Conservation (phyloP, 92 coral and sea anemone genomes). For the Heteractis magnifica region DNA sequence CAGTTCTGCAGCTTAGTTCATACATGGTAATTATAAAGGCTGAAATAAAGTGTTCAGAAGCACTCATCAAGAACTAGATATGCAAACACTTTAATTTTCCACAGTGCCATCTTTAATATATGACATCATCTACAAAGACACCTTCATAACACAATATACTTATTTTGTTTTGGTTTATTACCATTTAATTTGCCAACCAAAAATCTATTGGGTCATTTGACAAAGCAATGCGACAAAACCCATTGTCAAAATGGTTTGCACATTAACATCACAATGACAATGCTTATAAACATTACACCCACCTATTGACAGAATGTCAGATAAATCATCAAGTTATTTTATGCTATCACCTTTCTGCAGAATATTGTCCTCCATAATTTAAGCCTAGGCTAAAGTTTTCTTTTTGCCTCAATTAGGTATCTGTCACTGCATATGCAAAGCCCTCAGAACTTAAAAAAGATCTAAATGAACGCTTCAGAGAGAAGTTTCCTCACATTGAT, state of each 20-base stretch:
- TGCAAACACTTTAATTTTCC: not conserved
- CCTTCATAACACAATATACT: no score
- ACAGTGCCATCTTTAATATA: no score
- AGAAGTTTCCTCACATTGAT: slow-evolving; percentile 90
- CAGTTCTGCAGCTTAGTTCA: slow-evolving; percentile 83
- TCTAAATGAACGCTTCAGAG: slow-evolving; percentile 94
- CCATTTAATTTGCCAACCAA: no score
- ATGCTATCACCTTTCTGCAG: not conserved
- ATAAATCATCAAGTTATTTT: not conserved
- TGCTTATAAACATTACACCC: no score
- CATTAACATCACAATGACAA: no score
- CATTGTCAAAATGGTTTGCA: no score
- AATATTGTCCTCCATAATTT: not conserved
- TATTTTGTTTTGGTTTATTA: no score
- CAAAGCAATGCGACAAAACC: no score
- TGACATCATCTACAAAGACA: no score
- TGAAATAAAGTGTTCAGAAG: not conserved
- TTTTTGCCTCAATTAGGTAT: slow-evolving; percentile 58
- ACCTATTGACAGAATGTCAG: no score
- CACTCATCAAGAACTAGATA: not conserved
- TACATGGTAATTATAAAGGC: slow-evolving; percentile 66
- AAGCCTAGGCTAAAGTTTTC: not conserved
- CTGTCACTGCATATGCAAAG: slow-evolving; percentile 90
- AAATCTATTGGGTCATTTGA: no score
- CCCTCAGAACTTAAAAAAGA: slow-evolving; percentile 98